Evolutionary conservation across 2,797 vertebrate species (phyloP), one percentile per base, ranked within the genome.

Genomic region (Pseudopleuronectes americanus): DNA sequence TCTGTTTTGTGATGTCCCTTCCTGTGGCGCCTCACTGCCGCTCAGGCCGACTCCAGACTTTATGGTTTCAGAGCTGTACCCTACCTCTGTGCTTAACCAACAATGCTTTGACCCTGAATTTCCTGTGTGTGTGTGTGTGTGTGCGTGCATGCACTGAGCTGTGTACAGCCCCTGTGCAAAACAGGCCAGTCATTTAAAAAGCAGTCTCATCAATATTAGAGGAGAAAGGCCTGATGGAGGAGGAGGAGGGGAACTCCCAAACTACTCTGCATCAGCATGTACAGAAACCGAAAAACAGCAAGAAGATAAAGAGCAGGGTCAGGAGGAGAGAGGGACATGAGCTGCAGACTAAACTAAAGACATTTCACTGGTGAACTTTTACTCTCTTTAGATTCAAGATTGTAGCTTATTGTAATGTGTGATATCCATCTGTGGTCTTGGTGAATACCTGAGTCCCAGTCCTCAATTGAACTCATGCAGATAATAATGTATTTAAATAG

Each of bases 141-240:
- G 41, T 43, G 41, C 1, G 57, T 41, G 31, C 14, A 10, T 23
- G 56, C 52, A 9, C 58, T 57, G 55, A 19, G 53, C 33, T 10
- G 45, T 64, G 33, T 48, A 47, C 53, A 63, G 16, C 36, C 8
- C 28, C 24, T 36, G 48, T 68, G 77, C 76, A 75, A 84, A 88
- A 66, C 73, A 76, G 71, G 64, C 61, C 83, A 81, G 69, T 62
- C 66, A 68, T 84, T 79, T 79, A 63, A 81, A 90, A 76, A 84
- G 77, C 75, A 58, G 61, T 52, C 58, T 89, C 89, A 90, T 91
- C 73, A 88, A 89, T 91, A 90, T 90, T 88, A 83, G 71, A 91
- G 57, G 80, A 81, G 77, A 70, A 61, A n/a, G 56, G 31, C 67
- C 48, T 31, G 54, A 10, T 22, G 26, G 49, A 60, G 61, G 49